These are phyloP conservation scores for Rhynchonycteris naso DNA, from an alignment of 2,797 vertebrate genomes.

Conservation along the genomic window DNA sequence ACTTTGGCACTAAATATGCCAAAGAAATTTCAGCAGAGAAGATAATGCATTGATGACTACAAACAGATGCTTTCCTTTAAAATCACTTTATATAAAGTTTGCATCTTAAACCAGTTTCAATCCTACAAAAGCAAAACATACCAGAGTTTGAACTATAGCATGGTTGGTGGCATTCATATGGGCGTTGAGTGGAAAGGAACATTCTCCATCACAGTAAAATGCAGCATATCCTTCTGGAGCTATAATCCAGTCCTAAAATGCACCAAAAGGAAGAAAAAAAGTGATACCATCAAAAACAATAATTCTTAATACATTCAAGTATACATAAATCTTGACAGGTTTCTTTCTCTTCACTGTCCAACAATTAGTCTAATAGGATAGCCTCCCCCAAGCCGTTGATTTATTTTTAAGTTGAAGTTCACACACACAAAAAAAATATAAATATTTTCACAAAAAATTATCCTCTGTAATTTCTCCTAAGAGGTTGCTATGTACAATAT, in stretches of 20 bases:
- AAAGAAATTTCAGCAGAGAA: slow-evolving; percentile 19
- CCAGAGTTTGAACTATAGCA: slow-evolving; percentile 99
- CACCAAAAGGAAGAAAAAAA: neutral
- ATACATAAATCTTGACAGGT: neutral
- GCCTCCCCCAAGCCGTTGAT: neutral
- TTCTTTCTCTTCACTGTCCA: neutral
- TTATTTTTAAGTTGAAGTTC: slow-evolving; percentile 46
- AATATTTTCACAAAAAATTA: slow-evolving; percentile 59
- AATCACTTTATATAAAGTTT: neutral
- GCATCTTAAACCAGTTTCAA: neutral
- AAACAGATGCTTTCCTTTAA: neutral
- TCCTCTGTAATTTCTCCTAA: slow-evolving; percentile 58
- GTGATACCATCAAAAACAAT: neutral
- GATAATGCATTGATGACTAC: neutral
- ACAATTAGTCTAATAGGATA: neutral
- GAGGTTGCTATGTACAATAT: slow-evolving; percentile 11
- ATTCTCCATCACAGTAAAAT: slow-evolving; percentile 99
- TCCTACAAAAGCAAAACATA: slow-evolving; percentile 82
- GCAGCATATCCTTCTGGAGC: slow-evolving; percentile 98
- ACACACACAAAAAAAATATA: neutral
- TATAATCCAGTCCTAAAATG: slow-evolving; percentile 97
- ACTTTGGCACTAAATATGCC: neutral
- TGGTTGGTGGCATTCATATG: slow-evolving; percentile 99
- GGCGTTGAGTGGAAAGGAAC: slow-evolving; percentile 98
- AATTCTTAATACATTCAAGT: neutral